These are phyloP conservation scores for Bibio marci DNA, from an alignment of 2,888 invertebrate genomes.

Conservation along the genomic window DNA sequence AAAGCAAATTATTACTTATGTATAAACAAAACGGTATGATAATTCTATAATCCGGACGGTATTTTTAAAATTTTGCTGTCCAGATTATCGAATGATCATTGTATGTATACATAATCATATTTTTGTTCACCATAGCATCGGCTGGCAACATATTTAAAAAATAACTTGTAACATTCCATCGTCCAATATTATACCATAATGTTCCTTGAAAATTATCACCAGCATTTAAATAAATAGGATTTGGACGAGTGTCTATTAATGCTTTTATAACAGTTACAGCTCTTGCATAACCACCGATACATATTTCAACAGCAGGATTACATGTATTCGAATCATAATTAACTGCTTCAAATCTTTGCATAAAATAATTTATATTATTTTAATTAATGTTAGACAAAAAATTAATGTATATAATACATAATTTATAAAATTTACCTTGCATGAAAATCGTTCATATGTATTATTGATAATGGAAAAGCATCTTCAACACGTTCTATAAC, in stretches of 20 bases:
- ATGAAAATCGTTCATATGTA: slow-evolving; percentile 28
- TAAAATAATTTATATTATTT: no score
- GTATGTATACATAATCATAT: no score
- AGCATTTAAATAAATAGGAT: slow-evolving; percentile 56
- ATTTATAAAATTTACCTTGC: slow-evolving; percentile 19
- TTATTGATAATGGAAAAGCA: slow-evolving; percentile 23
- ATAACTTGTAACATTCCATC: slow-evolving; percentile 53
- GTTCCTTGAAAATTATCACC: slow-evolving; percentile 78
- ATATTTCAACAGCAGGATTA: slow-evolving; percentile 24
- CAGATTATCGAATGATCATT: no score
- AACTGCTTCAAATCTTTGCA: no score
- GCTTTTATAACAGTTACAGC: slow-evolving; percentile 37
- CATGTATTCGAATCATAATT: no score
- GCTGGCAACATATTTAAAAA: slow-evolving; percentile 60
- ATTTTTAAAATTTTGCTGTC: no score
- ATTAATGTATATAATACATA: no score
- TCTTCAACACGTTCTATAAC: slow-evolving; percentile 7
- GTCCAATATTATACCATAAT: slow-evolving; percentile 59
- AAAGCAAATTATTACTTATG: no score
- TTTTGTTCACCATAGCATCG: slow-evolving; percentile 68
- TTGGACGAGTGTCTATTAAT: slow-evolving; percentile 28
- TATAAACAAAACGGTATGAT: no score
- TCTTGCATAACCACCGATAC: slow-evolving; percentile 54
- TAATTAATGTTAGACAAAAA: no score
- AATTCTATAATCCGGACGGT: no score